phyloP scores from a whole-genome alignment of 2,113 vertebrate genomes.

The Uria aalge region DNA sequence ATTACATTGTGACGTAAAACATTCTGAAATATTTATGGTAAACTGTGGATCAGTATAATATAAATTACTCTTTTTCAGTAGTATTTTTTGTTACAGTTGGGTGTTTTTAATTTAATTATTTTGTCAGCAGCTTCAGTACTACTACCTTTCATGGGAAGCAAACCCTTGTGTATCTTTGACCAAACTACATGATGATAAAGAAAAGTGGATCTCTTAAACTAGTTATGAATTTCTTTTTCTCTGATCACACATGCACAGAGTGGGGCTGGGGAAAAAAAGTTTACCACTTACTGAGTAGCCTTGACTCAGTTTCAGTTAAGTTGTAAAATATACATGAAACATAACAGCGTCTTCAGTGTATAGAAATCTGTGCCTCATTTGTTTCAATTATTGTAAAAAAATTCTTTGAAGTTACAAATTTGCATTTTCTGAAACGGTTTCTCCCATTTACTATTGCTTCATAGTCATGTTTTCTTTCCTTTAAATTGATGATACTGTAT shows the following conservation, averaged over 20 bases:
- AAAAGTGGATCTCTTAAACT: background rate
- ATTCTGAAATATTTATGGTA: background rate
- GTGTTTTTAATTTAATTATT: background rate
- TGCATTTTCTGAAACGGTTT: background rate
- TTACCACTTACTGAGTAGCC: background rate
- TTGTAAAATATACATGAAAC: background rate
- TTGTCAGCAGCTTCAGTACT: background rate
- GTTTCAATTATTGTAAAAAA: background rate
- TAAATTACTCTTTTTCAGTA: background rate
- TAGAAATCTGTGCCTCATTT: background rate
- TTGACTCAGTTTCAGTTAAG: background rate
- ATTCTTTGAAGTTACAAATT: background rate
- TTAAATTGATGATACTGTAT: background rate
- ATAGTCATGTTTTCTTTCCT: background rate
- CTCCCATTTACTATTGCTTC: background rate
- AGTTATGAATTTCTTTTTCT: background rate
- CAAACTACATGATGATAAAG: background rate
- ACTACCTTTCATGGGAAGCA: background rate
- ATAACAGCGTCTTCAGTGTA: background rate
- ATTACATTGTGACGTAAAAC: background rate
- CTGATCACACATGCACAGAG: background rate
- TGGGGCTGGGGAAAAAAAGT: background rate
- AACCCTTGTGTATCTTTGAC: background rate
- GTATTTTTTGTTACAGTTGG: background rate
- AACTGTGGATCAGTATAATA: background rate